Evolutionary conservation across 2,797 vertebrate species (phyloP).

Genomic region (Melanotaenia boesemani): DNA sequence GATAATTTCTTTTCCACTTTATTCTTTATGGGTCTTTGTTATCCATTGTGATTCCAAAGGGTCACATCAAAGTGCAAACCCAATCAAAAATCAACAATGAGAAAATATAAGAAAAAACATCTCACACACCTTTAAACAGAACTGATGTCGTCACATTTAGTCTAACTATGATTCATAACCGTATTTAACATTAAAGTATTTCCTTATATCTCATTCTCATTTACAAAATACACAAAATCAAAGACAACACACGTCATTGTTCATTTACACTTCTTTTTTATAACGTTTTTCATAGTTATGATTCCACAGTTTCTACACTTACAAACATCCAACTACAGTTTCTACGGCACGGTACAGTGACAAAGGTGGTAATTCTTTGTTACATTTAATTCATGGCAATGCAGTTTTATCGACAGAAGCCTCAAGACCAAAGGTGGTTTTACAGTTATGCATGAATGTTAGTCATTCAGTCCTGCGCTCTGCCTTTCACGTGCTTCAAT

Average conservation of each 20-base stretch:
- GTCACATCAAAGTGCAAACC: conserved; percentile 67
- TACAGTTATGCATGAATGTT: conserved; percentile 69
- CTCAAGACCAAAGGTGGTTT: conserved; percentile 74
- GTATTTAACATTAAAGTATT: conserved; percentile 80
- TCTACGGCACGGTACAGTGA: conserved; percentile 91
- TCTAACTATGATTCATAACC: conserved; percentile 78
- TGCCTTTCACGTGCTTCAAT: conserved; percentile 63
- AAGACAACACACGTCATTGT: conserved; percentile 84
- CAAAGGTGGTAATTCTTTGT: conserved; percentile 80
- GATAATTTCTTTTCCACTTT: conserved; percentile 60
- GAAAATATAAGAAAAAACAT: conserved; percentile 71
- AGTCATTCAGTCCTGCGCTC: conserved; percentile 62
- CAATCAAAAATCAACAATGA: conserved; percentile 67
- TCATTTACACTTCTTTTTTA: conserved; percentile 80
- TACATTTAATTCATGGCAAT: conserved; percentile 81
- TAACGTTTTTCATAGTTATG: conserved; percentile 80
- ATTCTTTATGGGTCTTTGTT: conserved; percentile 78
- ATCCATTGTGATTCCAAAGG: conserved; percentile 71
- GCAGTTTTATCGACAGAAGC: conserved; percentile 81
- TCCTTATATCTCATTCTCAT: conserved; percentile 80
- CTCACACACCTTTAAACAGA: conserved; percentile 82
- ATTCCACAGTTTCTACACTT: conserved; percentile 84
- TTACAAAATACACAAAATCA: conserved; percentile 86
- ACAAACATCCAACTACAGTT: conserved; percentile 91
- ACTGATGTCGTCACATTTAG: conserved; percentile 80